Percentiles rank a stretch among this genome's conserved stretches.
These are phyloP conservation scores for Menidia beryllina DNA, from an alignment of 2,113 vertebrate species.

Conservation along the genomic window DNA sequence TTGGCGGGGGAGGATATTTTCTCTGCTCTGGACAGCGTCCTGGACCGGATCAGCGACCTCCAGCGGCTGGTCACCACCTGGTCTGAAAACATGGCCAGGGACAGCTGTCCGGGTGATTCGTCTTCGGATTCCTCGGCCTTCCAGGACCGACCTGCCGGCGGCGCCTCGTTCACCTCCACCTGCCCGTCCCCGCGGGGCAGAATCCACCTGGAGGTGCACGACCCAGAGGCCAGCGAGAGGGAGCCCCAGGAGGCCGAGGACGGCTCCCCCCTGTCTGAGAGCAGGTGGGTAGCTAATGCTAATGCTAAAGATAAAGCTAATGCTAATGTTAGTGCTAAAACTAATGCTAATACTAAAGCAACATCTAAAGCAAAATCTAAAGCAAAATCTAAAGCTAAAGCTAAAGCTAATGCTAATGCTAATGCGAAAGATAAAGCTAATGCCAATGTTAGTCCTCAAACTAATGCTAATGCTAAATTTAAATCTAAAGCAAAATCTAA, in stretches of 20 bases:
- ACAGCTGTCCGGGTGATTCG: slow-evolving; percentile 80
- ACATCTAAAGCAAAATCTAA: too few relatives aligned
- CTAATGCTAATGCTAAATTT: too few relatives aligned
- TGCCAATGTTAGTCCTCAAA: too few relatives aligned
- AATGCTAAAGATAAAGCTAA: too few relatives aligned
- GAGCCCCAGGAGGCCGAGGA: slow-evolving; percentile 44
- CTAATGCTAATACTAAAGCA: too few relatives aligned
- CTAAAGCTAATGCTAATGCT: too few relatives aligned
- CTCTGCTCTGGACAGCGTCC: slow-evolving; percentile 86
- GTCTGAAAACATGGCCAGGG: slow-evolving; percentile 84
- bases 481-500: too few relatives aligned
- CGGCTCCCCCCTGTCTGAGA: slow-evolving; percentile 39
- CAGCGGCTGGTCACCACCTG: slow-evolving; percentile 85
- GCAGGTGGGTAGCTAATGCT: slow-evolving; percentile 77
- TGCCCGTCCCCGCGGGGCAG: slow-evolving; percentile 77
- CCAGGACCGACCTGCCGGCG: slow-evolving; percentile 67
- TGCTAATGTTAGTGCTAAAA: too few relatives aligned
- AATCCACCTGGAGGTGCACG: slow-evolving; percentile 79
- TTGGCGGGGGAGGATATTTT: slow-evolving; percentile 83
- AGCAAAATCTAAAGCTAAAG: too few relatives aligned
- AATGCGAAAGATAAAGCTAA: too few relatives aligned
- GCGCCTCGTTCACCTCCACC: slow-evolving; percentile 55
- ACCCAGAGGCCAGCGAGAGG: slow-evolving; percentile 50
- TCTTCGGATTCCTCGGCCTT: slow-evolving; percentile 71
- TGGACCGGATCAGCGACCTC: too few relatives aligned